Evolutionary conservation across 2,113 vertebrate species (phyloP), one percentile per base, ranked within the genome.

Genomic region (Limanda limanda): DNA sequence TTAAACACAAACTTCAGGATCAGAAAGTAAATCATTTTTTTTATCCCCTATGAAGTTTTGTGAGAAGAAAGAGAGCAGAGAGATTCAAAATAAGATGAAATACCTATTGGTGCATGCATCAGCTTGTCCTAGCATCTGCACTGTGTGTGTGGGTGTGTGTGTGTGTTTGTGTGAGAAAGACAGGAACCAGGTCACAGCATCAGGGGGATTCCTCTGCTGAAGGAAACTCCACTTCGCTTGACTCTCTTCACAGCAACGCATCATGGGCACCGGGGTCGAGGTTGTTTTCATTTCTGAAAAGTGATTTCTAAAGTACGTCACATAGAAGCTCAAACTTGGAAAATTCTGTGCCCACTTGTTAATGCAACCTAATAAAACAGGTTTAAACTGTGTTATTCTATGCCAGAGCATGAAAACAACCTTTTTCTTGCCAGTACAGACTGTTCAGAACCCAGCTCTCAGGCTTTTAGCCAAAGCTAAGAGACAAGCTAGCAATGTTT

Each of bases 181-280:
- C 40, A 71, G 76, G 86, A 88, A 90, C 60, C 61, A 81, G 85
- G 84, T 71, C 70, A 40, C 18, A n/a, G 70, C 47, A 18, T 15
- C 45, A 90, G 88, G 90, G 31, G 90, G 84, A 91, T 86, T 92
- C 89, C 89, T 91, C 71, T 1, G 8, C 67, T 57, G 14, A 74
- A 91, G 90, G 91, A 92, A 92, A 92, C 88, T 92, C 90, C 91
- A 59, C 79, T 87, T 27, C 59, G 79, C 61, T 79, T 5, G 6
- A 31, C 67, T 77, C 18, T 37, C 62, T 68, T 67, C 72, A 60
- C 42, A 45, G 17, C 1, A 64, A 78, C 17, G 37, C 82, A 82
- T 85, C 85, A 87, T 23, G 82, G 81, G 76, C 57, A 48, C 57
- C 1, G 2, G 13, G 40, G 52, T 52, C 10, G 8, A 37, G 27